Base-by-base conservation (phyloP, 2,888 invertebrate genomes). In the Alsophila aescularia region DNA sequence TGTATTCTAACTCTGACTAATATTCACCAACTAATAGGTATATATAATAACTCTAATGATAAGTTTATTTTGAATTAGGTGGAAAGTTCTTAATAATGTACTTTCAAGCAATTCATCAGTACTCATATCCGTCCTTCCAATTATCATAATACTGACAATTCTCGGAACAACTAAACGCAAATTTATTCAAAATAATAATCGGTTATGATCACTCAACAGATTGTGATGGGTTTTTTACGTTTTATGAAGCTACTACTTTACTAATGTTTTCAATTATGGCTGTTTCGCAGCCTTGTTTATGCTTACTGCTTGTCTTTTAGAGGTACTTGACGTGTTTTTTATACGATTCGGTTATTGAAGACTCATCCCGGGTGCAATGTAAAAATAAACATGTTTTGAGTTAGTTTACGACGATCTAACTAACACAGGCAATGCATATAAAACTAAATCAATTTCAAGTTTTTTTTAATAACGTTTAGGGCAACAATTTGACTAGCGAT, bases 201-300 rank as follows among this genome's bases (percentile, higher is more conserved):
- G 4, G 58, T 60, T 58, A 62, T 50, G 64, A 55, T 62, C 66
- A 48, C 52, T 64, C 48, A 62, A 64, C 59, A 60, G 52, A 40
- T 53, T 45, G 54, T 42, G 52, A 57, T 52, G 55, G 27, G 41
- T 35, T 45, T 55, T 62, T 65, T 62, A 62, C 59, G 58, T 52
- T 52, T 60, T 16, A 34, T 47, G 51, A 64, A 45, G 27, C 16
- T 44, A 34, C 27, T 45, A 53, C 44, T 36, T 34, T 29, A 44
- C 44, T 49, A 24, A 50, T 48, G 36, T 13, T 48, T 34, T 53
- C 40, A 56, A 41, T 48, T 48, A 45, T 27, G 54, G 36, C 37
- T n/a, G 45, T 43, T 49, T 45, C 40, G 36, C 5, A 18, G 13
- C 16, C 36, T n/a, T 34, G 31, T 55, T 49, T 54, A 54, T 44